phyloP scores from a whole-genome alignment of 23 tunicate genomes.

The Corella eumyota region DNA sequence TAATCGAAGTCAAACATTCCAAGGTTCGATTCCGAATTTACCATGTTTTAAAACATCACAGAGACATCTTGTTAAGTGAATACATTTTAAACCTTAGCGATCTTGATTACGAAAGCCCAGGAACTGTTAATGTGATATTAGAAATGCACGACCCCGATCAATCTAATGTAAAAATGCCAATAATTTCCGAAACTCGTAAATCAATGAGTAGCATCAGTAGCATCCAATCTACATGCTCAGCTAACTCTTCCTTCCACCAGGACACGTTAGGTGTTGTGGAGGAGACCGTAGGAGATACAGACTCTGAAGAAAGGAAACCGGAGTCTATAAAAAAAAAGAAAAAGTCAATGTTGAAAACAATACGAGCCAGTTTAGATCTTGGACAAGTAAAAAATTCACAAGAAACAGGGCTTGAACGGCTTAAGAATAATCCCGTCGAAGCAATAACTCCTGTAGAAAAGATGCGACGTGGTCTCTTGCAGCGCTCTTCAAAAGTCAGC shows the following conservation, averaged over 20 bases:
- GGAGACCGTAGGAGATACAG: neutral
- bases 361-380: no score
- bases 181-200: constrained; percentile 9
- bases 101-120: constrained; percentile 20
- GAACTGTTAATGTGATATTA: constrained; percentile 31
- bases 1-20: constrained; percentile 35
- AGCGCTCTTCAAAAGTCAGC: constrained; percentile 44
- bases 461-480: constrained; percentile 17
- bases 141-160: constrained; percentile 50
- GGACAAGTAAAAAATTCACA: no score
- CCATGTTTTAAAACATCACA: constrained; percentile 57
- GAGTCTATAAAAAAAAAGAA: no score
- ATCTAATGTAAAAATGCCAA: constrained; percentile 8
- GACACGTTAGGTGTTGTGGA: neutral
- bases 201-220: constrained; percentile 14
- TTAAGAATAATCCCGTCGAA: no score
- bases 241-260: constrained; percentile 4
- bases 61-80: constrained; percentile 72
- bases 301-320: neutral
- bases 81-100: constrained; percentile 38
- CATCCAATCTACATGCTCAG: constrained; percentile 8
- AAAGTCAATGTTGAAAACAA: constrained; percentile 3
- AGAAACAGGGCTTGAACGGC: no score
- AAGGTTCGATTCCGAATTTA: constrained; percentile 65
- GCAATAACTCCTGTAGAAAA: constrained; percentile 26